phyloP scores from a whole-genome alignment of 92 coral and sea anemone genomes.

The Bergia puertoricense region DNA sequence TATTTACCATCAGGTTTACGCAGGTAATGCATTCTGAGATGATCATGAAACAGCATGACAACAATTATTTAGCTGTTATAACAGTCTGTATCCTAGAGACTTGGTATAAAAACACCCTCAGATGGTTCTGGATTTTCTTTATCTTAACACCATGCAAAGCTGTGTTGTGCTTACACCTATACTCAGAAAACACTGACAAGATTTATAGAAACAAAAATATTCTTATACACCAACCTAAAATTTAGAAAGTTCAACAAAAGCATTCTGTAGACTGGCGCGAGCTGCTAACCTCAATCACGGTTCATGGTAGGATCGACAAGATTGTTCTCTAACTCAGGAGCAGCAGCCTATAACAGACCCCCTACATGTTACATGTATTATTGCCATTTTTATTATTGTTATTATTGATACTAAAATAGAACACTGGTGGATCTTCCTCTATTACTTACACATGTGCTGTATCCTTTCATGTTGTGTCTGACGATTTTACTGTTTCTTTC shows the following conservation, averaged over 20 bases:
- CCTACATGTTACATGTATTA: too few species aligned
- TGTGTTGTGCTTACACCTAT: background rate
- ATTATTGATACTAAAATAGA: background rate
- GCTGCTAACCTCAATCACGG: too few species aligned
- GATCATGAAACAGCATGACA: background rate
- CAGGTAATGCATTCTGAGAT: slow-evolving; percentile 53
- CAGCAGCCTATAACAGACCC: background rate
- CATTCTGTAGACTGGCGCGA: too few species aligned
- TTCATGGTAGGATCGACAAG: background rate
- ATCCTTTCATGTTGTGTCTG: background rate
- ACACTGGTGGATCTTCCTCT: background rate
- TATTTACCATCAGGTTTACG: slow-evolving; percentile 93
- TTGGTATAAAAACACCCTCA: background rate
- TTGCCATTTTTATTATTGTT: too few species aligned
- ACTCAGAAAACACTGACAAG: too few species aligned
- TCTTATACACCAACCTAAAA: too few species aligned
- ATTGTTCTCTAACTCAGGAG: background rate
- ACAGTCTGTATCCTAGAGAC: background rate
- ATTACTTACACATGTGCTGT: background rate
- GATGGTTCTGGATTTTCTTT: background rate
- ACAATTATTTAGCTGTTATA: background rate
- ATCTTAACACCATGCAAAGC: too few species aligned
- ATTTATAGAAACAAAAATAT: too few species aligned
- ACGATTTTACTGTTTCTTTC: background rate
- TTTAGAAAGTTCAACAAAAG: too few species aligned